Base-by-base conservation (phyloP, 2,888 invertebrate species). In the Lymantria dispar region DNA sequence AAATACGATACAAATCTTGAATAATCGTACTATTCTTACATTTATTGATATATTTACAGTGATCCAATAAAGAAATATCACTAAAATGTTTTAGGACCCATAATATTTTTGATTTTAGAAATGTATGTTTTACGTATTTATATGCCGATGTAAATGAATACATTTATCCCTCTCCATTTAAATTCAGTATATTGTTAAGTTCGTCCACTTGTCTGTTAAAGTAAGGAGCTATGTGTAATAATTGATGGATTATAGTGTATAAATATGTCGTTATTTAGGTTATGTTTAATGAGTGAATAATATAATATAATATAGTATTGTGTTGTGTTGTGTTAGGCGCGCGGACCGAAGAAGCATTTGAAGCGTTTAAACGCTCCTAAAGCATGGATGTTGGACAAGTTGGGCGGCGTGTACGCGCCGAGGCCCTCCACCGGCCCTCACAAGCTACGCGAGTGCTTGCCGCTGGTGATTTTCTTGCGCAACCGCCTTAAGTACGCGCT, bases 301-400 rank as follows among this genome's bases (percentile, higher is more conserved):
- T 41, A 37, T 12, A 43, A 33, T 31, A 1, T n/a, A n/a, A n/a
- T n/a, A n/a, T n/a, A n/a, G n/a, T n/a, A n/a, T n/a, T n/a, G n/a
- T n/a, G n/a, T 52, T 31, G 43, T 62, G 60, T 11, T 70, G 52
- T 22, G 1, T 10, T 84, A 97, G 98, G 98, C 97, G 92, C 97
- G 99, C 92, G 99, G 99, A 89, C 99, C 98, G 43, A 99, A 98
- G 92, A 99, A 99, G 94, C 99, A 99, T 93, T 94, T 99, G 94
- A 99, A 99, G 95, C 98, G 99, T 92, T 94, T 99, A 80, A 96
- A 97, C 87, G 99, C 99, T 55, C 99, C 99, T 10, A 99, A 98
- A 92, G 98, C 99, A 96, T 99, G 99, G 99, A 99, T 99, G 99
- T 95, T 99, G 94, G 99, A 99, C 94, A 99, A 99, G 92, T 93